Evolutionary conservation across 2,113 vertebrate species (phyloP).

Genomic region (Oreochromis tanganicae): DNA sequence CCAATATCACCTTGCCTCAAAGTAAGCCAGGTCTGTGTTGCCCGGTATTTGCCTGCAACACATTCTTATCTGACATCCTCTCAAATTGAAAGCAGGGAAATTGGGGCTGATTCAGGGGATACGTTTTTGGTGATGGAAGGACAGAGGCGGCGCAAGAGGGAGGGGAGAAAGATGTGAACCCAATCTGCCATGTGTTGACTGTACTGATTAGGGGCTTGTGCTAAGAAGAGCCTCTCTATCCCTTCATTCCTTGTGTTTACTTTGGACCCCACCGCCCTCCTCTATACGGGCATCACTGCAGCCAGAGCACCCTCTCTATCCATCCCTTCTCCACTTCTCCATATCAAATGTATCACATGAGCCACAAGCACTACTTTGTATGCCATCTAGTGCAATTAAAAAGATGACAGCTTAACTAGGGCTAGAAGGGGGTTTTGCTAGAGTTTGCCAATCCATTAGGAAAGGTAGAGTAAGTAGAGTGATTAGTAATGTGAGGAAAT

Average conservation of each 20-base stretch:
- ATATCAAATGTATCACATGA: constrained; percentile 20
- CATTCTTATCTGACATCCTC: constrained; percentile 40
- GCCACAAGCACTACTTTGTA: not conserved
- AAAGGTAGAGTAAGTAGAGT: constrained; percentile 1
- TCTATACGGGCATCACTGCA: constrained; percentile 5
- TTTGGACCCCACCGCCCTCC: constrained; percentile 34
- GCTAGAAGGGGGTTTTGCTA: not conserved
- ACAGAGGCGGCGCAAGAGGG: constrained; percentile 11
- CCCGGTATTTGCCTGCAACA: constrained; percentile 50
- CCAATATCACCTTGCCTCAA: constrained; percentile 3
- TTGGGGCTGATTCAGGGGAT: constrained; percentile 54
- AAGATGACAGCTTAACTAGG: not conserved
- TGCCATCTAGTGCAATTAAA: constrained; percentile 6
- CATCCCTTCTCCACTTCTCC: not conserved
- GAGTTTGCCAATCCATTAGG: constrained; percentile 9
- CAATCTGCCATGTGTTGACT: constrained; percentile 70
- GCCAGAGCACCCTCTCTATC: not conserved
- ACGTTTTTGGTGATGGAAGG: constrained; percentile 31
- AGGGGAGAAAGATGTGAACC: constrained; percentile 52
- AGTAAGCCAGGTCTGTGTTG: constrained; percentile 47
- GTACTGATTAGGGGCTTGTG: constrained; percentile 65
- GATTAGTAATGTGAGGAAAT: constrained; percentile 11
- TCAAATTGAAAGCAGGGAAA: constrained; percentile 53
- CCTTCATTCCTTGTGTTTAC: constrained; percentile 68
- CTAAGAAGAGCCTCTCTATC: constrained; percentile 59